Conservation (phyloP, 2,888 invertebrate species). For the Rhamnusium bicolor region DNA sequence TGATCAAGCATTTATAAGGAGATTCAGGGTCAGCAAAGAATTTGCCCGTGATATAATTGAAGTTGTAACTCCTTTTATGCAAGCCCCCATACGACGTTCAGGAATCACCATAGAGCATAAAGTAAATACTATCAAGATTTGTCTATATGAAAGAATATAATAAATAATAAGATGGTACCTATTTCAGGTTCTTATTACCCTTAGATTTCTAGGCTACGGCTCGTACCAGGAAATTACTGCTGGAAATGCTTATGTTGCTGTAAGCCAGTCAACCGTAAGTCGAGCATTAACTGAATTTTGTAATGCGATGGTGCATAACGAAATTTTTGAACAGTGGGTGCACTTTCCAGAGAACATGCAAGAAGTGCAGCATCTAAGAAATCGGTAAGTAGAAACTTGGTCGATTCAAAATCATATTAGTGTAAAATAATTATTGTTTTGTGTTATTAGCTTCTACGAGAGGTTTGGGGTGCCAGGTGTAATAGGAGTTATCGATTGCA, state of each 20-base stretch:
- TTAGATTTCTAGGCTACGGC: neutral
- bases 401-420: neutral
- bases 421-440: neutral
- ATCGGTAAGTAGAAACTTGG: neutral
- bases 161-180: no score
- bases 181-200: conserved; percentile 5
- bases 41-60: no score
- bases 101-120: no score
- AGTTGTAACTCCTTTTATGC: no score
- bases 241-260: neutral
- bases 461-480: neutral
- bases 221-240: neutral
- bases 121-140: no score
- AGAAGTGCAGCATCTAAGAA: neutral
- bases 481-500: neutral
- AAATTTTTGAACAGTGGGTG: neutral
- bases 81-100: no score
- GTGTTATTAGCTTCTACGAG: neutral
- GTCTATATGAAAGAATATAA: no score
- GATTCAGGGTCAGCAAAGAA: no score
- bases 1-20: no score
- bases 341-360: neutral
- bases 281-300: neutral
- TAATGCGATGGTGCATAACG: conserved; percentile 1
- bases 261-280: neutral